phyloP scores from a whole-genome alignment of 1,140 invertebrate genomes.

The Theocolax elegans region DNA sequence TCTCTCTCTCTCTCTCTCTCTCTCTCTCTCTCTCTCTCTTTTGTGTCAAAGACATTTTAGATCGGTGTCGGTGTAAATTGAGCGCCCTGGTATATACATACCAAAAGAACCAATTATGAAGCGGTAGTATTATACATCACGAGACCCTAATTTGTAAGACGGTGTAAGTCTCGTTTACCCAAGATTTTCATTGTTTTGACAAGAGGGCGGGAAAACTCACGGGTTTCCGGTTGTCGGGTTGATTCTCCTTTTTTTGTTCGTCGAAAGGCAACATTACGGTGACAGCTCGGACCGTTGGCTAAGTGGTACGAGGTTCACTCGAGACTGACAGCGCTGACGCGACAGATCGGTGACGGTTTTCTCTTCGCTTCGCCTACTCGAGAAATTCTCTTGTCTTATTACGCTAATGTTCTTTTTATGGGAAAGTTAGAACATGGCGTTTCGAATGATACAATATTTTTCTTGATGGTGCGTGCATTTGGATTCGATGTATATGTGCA shows the following conservation, averaged over 20 bases:
- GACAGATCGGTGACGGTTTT: constrained; percentile 49
- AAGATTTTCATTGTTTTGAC: constrained; percentile 37
- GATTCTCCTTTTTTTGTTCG: constrained; percentile 17
- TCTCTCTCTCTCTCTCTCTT: constrained; percentile 16
- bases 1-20: constrained; percentile 43
- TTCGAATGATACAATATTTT: no score
- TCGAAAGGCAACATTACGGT: constrained; percentile 38
- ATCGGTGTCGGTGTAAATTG: constrained; percentile 35
- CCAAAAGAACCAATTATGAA: constrained; percentile 26
- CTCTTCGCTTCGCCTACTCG: background rate
- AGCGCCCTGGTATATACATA: background rate
- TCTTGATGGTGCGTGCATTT: no score
- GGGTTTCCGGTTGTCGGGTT: background rate
- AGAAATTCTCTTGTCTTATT: background rate
- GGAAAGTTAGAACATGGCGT: no score
- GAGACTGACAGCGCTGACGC: constrained; percentile 38
- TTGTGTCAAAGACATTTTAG: constrained; percentile 35
- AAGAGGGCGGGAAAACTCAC: constrained; percentile 13
- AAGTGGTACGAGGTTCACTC: constrained; percentile 19
- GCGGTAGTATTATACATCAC: background rate
- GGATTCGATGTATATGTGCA: no score
- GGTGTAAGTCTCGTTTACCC: background rate
- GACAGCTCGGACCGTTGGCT: constrained; percentile 41
- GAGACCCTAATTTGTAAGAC: constrained; percentile 26
- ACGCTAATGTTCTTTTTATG: constrained; percentile 26